phyloP scores from a whole-genome alignment of 2,113 vertebrate genomes.

The Chionomys nivalis region DNA sequence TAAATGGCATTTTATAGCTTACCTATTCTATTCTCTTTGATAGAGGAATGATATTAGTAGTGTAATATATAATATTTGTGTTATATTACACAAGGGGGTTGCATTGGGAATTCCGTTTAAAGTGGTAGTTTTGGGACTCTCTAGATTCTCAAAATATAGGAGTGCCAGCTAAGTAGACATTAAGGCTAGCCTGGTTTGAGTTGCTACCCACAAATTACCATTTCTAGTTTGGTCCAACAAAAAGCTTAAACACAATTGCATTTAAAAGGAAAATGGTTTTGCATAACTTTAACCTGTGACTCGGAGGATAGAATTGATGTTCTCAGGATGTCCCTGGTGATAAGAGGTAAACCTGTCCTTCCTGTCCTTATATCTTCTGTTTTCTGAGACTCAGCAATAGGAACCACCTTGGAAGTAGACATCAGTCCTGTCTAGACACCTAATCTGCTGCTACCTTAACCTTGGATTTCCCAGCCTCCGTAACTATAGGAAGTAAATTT shows the following conservation, averaged over 20 bases:
- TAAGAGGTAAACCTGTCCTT: neutral
- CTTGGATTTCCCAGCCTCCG: neutral
- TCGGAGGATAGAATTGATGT: neutral
- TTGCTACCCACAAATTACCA: neutral
- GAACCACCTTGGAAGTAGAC: neutral
- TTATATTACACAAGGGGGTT: neutral
- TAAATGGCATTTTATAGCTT: neutral
- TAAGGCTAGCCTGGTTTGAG: neutral
- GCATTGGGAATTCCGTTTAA: neutral
- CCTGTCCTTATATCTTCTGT: neutral
- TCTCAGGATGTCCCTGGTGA: neutral
- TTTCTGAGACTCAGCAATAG: neutral
- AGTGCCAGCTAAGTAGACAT: neutral
- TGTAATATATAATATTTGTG: too few species aligned
- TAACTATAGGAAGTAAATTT: neutral
- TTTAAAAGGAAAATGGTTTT: neutral
- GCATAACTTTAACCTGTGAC: neutral
- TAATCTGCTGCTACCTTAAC: neutral
- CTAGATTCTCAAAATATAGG: slow-evolving; percentile 3
- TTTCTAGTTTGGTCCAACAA: slow-evolving; percentile 33
- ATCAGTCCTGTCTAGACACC: neutral
- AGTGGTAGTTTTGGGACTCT: neutral
- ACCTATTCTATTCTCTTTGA: neutral
- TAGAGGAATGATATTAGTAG: neutral
- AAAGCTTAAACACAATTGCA: neutral